These are phyloP conservation scores for Caenorhabditis sp. DNA, from an alignment of 2,888 invertebrate species.

Conservation along the genomic window DNA sequence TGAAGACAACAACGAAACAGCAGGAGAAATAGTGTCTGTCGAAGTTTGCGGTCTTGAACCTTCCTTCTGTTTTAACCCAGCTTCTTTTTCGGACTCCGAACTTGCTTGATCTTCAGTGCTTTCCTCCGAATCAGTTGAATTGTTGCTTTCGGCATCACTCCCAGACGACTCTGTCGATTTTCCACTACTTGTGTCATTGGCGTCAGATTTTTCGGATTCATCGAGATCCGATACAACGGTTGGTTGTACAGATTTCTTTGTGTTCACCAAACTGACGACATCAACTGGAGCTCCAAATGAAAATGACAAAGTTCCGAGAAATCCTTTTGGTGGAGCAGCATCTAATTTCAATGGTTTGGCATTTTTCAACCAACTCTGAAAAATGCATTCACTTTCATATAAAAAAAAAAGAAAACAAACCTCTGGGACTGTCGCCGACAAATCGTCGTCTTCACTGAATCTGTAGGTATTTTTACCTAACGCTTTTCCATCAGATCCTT, in stretches of 20 bases:
- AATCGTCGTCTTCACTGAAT: conserved; percentile 20
- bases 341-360: conserved; percentile 16
- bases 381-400: not conserved
- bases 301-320: conserved; percentile 30
- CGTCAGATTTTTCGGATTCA: conserved; percentile 7
- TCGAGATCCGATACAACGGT: not conserved
- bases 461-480: conserved; percentile 33
- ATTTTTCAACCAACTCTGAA: conserved; percentile 6
- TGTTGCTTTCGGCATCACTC: not conserved
- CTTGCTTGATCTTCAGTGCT: not conserved
- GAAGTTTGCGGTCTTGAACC: conserved; percentile 39
- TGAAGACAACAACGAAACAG: conserved; percentile 20
- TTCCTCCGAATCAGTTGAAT: not conserved
- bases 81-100: not conserved
- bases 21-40: conserved; percentile 34
- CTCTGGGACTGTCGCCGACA: conserved; percentile 11
- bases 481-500: conserved; percentile 33
- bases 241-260: conserved; percentile 1
- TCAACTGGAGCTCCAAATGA: conserved; percentile 28
- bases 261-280: not conserved
- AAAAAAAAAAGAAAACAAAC: not conserved
- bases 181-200: not conserved
- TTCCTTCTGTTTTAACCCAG: conserved; percentile 2
- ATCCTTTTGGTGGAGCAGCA: conserved; percentile 19
- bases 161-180: not conserved